Percentiles rank a stretch among this genome's conserved stretches.
phyloP scores from a whole-genome alignment of 2,113 vertebrate species.

The Forbesichthys agassizii region DNA sequence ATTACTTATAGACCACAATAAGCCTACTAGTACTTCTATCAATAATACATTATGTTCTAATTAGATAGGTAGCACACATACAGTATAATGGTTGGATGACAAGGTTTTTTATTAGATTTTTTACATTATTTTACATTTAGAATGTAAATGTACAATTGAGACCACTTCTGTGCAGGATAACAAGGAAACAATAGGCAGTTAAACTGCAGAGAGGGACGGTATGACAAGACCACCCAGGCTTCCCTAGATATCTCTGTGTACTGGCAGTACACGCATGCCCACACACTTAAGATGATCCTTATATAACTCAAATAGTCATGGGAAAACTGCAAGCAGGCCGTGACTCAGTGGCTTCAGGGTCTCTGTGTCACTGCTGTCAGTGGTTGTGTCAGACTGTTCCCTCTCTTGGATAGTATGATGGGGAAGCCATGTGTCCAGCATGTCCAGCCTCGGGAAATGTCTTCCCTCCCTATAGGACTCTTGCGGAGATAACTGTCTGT shows the following conservation, averaged over 20 bases:
- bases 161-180: neutral
- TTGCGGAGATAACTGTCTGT: constrained; percentile 14
- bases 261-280: constrained; percentile 50
- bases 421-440: constrained; percentile 15
- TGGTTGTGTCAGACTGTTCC: constrained; percentile 15
- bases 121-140: no score
- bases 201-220: constrained; percentile 15
- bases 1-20: no score
- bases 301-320: constrained; percentile 72
- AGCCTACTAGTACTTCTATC: no score
- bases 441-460: constrained; percentile 30
- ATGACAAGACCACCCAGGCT: constrained; percentile 56
- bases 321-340: constrained; percentile 64
- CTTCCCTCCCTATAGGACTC: constrained; percentile 19
- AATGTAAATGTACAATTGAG: neutral
- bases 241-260: constrained; percentile 26
- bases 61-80: no score
- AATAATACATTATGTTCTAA: no score
- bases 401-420: neutral
- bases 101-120: no score
- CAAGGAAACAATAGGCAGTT: neutral
- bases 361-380: constrained; percentile 35
- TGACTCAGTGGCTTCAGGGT: constrained; percentile 39
- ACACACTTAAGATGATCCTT: constrained; percentile 67
- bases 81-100: no score